These are phyloP conservation scores for Carabus problematicus DNA, from an alignment of 2,888 invertebrate genomes.

Conservation along the genomic window DNA sequence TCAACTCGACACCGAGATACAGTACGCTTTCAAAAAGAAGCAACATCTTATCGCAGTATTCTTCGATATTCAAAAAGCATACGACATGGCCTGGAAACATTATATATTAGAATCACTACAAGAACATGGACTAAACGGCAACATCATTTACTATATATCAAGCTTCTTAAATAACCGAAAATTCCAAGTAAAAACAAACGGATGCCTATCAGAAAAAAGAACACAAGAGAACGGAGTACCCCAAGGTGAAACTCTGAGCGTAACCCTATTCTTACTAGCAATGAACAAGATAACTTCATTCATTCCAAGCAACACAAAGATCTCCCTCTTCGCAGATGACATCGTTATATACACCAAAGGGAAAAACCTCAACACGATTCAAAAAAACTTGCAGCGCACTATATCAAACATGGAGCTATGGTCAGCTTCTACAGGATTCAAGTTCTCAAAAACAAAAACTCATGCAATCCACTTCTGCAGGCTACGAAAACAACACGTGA, in stretches of 20 bases:
- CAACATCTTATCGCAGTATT: slow-evolving; percentile 5
- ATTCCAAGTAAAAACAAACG: not conserved
- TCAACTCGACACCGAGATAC: not conserved
- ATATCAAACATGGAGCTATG: slow-evolving; percentile 7
- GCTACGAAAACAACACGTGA: not conserved
- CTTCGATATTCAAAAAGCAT: slow-evolving; percentile 1
- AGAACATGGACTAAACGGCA: not conserved
- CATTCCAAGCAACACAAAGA: slow-evolving; percentile 5
- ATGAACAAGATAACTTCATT: not conserved
- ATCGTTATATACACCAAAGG: not conserved
- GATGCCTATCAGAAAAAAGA: slow-evolving; percentile 3
- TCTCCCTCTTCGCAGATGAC: not conserved
- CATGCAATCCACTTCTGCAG: slow-evolving; percentile 11
- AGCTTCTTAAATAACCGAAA: slow-evolving; percentile 3
- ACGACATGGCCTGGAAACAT: slow-evolving; percentile 5
- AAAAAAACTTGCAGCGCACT: not conserved
- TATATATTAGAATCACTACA: slow-evolving; percentile 7
- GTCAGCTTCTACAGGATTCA: not conserved
- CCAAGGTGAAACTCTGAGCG: not conserved
- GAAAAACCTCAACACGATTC: not conserved
- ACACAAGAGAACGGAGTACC: slow-evolving; percentile 6
- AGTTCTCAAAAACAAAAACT: not conserved
- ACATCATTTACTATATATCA: not conserved
- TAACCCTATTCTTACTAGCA: not conserved
- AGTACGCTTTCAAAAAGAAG: not conserved